Conservation (phyloP, 2,797 vertebrate genomes). For the Anniella stebbinsi region DNA sequence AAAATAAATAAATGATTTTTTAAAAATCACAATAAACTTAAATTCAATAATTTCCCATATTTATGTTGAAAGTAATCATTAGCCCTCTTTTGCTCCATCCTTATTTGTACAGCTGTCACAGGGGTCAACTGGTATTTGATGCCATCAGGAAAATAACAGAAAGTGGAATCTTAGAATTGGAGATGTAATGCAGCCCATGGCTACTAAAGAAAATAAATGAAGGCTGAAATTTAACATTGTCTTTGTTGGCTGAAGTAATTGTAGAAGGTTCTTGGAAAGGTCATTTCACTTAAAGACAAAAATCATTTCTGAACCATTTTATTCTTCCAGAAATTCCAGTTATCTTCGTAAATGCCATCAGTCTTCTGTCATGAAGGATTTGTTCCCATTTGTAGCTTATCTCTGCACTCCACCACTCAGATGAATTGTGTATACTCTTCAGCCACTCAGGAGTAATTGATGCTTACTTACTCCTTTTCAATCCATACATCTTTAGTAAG, state of each 20-base stretch:
- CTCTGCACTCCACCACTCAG: not conserved
- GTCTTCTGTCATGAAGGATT: conserved; percentile 2
- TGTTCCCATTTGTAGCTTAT: not conserved
- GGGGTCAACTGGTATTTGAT: conserved; percentile 18
- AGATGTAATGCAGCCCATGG: conserved; percentile 20
- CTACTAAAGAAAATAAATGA: conserved; percentile 41
- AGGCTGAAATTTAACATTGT: not conserved
- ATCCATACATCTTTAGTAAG: not conserved
- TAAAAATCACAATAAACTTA: conserved; percentile 9
- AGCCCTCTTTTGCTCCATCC: not conserved
- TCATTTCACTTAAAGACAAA: not conserved
- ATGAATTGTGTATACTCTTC: not conserved
- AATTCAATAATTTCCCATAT: conserved; percentile 30
- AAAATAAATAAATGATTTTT: not conserved
- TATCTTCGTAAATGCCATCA: conserved; percentile 23
- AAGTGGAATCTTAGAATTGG: conserved; percentile 8
- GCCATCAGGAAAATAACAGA: conserved; percentile 39
- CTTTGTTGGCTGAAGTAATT: conserved; percentile 44
- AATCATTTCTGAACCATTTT: conserved; percentile 45
- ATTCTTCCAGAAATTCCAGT: not conserved
- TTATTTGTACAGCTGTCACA: conserved; percentile 34
- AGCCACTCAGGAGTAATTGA: not conserved
- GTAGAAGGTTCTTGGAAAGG: conserved; percentile 43
- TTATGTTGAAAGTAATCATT: conserved; percentile 21
- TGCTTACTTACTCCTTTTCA: conserved; percentile 2